Conservation (phyloP, 1,140 invertebrate species). For the Meloidogyne hapla region DNA sequence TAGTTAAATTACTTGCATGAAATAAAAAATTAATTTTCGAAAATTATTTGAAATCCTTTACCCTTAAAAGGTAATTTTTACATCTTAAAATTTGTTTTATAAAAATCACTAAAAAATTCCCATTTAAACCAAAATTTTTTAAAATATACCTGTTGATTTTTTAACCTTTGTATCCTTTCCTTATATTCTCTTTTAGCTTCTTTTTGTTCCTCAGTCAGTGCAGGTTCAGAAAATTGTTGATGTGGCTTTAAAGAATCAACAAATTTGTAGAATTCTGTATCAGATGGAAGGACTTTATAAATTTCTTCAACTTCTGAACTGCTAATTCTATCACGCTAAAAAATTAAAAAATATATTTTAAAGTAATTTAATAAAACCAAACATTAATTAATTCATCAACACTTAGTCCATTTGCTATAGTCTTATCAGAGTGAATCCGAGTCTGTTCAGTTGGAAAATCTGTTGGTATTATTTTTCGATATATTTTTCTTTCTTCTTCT, state of each 20-base stretch:
- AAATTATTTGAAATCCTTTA: no score
- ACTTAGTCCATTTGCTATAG: background rate
- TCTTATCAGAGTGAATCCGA: background rate
- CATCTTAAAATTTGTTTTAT: no score
- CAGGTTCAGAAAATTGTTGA: background rate
- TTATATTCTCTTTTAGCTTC: conserved; percentile 14
- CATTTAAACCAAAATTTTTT: conserved; percentile 5
- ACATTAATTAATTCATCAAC: conserved; percentile 18
- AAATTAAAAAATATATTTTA: background rate
- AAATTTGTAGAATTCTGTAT: conserved; percentile 39
- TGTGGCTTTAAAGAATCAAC: conserved; percentile 32
- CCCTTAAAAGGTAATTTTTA: no score
- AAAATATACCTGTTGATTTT: conserved; percentile 31
- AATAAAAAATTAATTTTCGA: no score
- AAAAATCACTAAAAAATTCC: conserved; percentile 1
- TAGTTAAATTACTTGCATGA: no score
- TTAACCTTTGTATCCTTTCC: conserved; percentile 39
- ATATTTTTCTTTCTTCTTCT: conserved; percentile 18
- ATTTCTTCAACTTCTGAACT: conserved; percentile 31
- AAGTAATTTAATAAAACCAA: background rate
- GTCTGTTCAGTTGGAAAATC: background rate
- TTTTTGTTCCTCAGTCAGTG: conserved; percentile 20
- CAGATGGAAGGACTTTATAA: conserved; percentile 29
- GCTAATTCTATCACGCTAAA: conserved; percentile 16
- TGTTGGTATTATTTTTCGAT: conserved; percentile 19